These are phyloP conservation scores for Sebastes trivittatus DNA, from an alignment of 2,797 vertebrate species.

Conservation along the genomic window DNA sequence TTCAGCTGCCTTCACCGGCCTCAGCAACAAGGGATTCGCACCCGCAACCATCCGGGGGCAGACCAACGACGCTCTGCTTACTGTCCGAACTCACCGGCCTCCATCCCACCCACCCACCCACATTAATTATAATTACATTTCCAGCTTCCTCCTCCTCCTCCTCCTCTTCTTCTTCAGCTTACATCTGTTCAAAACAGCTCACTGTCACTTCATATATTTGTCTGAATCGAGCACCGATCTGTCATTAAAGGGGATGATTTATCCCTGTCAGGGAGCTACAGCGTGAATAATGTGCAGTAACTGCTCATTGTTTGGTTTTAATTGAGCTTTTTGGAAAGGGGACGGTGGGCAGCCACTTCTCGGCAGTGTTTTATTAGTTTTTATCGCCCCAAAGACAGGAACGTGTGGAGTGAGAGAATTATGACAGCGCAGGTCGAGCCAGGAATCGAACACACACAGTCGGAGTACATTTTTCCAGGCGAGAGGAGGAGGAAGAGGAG, in stretches of 20 bases:
- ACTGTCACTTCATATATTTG: constrained; percentile 61
- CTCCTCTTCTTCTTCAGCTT: constrained; percentile 3
- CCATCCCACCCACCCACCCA: constrained; percentile 16
- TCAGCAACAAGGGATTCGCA: constrained; percentile 61
- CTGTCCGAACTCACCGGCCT: constrained; percentile 49
- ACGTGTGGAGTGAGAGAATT: constrained; percentile 57
- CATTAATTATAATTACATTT: constrained; percentile 69
- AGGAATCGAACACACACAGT: constrained; percentile 40
- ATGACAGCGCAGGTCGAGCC: constrained; percentile 40
- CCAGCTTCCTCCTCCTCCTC: constrained; percentile 54
- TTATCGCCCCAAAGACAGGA: constrained; percentile 48
- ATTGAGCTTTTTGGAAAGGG: constrained; percentile 43
- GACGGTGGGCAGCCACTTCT: constrained; percentile 37
- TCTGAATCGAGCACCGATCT: constrained; percentile 27
- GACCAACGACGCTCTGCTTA: constrained; percentile 46
- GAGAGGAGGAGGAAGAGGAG: not conserved
- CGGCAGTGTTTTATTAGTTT: constrained; percentile 57
- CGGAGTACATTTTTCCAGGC: constrained; percentile 30
- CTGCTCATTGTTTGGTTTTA: constrained; percentile 53
- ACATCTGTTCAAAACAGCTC: constrained; percentile 40
- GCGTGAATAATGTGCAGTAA: constrained; percentile 29
- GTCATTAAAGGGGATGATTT: constrained; percentile 47
- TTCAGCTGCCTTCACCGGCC: constrained; percentile 56
- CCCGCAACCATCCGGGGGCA: constrained; percentile 56
- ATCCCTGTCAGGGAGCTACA: constrained; percentile 23